Evolutionary conservation across 2,113 vertebrate species (phyloP).

Genomic region (Seriola dumerili): DNA sequence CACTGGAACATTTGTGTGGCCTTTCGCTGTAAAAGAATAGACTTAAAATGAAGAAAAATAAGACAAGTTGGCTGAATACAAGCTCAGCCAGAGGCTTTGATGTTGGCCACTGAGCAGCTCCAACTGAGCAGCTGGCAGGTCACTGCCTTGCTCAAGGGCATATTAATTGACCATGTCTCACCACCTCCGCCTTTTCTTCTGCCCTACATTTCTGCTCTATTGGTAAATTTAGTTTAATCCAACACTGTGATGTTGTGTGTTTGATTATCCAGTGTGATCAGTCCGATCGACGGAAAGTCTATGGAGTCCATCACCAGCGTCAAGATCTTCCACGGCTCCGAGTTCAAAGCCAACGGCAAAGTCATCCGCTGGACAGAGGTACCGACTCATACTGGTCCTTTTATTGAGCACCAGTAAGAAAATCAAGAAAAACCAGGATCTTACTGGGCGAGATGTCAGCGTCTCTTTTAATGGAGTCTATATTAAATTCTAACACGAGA

Average conservation of each 20-base stretch:
- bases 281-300: conserved; percentile 96
- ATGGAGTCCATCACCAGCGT: conserved; percentile 97
- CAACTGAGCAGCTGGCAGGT: conserved; percentile 5
- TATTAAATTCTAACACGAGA: too few relatives aligned
- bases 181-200: not conserved
- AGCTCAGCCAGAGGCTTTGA: not conserved
- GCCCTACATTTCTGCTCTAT: not conserved
- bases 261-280: conserved; percentile 87
- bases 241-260: not conserved
- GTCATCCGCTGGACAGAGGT: conserved; percentile 99
- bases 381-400: not conserved
- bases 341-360: conserved; percentile 98
- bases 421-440: not conserved
- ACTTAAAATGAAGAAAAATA: not conserved
- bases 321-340: conserved; percentile 98
- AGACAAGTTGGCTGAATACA: not conserved
- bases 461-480: too few relatives aligned
- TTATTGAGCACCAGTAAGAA: not conserved
- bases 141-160: conserved; percentile 2
- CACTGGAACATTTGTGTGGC: too few relatives aligned
- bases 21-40: not conserved
- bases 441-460: not conserved
- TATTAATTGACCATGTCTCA: too few relatives aligned
- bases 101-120: not conserved
- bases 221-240: not conserved